Evolutionary conservation across 2,797 vertebrate genomes (phyloP).

Genomic region (Gastrophryne carolinensis): DNA sequence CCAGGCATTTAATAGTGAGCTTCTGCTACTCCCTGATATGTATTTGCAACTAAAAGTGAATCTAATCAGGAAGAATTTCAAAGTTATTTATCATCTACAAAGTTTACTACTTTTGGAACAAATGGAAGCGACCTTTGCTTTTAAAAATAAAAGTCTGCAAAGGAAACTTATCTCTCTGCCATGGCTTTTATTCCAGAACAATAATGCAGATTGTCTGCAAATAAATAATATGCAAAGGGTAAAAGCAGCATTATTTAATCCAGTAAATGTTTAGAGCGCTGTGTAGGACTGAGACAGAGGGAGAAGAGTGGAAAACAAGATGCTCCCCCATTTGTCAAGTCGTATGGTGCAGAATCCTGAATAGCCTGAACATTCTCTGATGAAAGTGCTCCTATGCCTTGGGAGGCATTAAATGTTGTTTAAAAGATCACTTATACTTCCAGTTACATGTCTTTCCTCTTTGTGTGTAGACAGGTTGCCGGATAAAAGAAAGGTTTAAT

Average conservation of each 20-base stretch:
- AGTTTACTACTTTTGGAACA: conserved; percentile 20
- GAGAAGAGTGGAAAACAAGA: conserved; percentile 19
- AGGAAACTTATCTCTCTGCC: conserved; percentile 9
- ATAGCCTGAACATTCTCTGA: conserved; percentile 29
- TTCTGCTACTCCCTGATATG: conserved; percentile 22
- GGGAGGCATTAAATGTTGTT: conserved; percentile 38
- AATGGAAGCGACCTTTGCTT: conserved; percentile 44
- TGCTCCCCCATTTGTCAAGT: conserved; percentile 31
- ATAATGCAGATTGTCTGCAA: conserved; percentile 13
- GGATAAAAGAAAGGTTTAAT: background rate
- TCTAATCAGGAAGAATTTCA: conserved; percentile 35
- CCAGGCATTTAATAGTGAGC: conserved; percentile 26
- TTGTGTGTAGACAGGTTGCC: background rate
- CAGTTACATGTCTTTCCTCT: conserved; percentile 31
- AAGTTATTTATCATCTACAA: conserved; percentile 43
- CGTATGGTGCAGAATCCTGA: conserved; percentile 33
- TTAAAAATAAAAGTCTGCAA: conserved; percentile 34
- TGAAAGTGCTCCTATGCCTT: conserved; percentile 26
- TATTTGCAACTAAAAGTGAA: conserved; percentile 27
- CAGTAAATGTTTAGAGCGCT: background rate
- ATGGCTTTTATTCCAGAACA: conserved; percentile 31
- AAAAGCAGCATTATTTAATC: conserved; percentile 34
- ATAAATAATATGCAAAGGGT: conserved; percentile 36
- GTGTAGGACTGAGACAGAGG: background rate
- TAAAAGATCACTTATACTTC: conserved; percentile 38